Evolutionary conservation across 2,113 vertebrate species (phyloP).

Genomic region (Plectropomus leopardus): DNA sequence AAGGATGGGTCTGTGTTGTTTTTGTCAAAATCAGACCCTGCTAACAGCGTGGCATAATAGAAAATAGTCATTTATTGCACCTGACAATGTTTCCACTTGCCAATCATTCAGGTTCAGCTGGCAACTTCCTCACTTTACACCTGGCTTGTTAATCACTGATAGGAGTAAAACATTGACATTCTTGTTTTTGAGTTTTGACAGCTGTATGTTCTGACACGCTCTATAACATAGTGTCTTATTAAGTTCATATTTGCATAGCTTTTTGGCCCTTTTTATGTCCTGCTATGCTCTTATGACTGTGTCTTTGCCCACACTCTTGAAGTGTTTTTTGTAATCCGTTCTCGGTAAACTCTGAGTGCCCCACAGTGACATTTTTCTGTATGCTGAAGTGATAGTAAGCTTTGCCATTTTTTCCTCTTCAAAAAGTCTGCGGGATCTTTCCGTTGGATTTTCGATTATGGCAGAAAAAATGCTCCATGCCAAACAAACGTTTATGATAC

Average conservation of each 20-base stretch:
- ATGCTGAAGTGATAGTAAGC: too few species aligned
- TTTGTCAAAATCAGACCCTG: constrained; percentile 4
- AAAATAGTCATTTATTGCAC: neutral
- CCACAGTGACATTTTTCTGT: too few species aligned
- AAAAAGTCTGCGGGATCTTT: too few species aligned
- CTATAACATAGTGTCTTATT: neutral
- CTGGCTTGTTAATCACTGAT: neutral
- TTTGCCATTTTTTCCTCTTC: too few species aligned
- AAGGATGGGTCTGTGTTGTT: constrained; percentile 1
- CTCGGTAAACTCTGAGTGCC: neutral
- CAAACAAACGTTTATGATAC: too few species aligned
- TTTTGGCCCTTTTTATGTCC: neutral
- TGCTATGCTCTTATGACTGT: neutral
- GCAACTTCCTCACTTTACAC: neutral
- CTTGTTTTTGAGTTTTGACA: neutral
- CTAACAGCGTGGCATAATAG: neutral
- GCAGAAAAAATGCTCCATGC: too few species aligned
- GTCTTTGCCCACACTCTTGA: neutral
- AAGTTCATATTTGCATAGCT: neutral
- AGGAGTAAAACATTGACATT: neutral
- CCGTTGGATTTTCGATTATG: too few species aligned
- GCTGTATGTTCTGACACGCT: neutral
- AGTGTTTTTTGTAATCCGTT: neutral
- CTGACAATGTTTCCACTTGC: neutral
- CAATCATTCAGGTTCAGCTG: neutral